phyloP scores from a whole-genome alignment of 2,888 invertebrate genomes.

The Drosophila fungiperda region DNA sequence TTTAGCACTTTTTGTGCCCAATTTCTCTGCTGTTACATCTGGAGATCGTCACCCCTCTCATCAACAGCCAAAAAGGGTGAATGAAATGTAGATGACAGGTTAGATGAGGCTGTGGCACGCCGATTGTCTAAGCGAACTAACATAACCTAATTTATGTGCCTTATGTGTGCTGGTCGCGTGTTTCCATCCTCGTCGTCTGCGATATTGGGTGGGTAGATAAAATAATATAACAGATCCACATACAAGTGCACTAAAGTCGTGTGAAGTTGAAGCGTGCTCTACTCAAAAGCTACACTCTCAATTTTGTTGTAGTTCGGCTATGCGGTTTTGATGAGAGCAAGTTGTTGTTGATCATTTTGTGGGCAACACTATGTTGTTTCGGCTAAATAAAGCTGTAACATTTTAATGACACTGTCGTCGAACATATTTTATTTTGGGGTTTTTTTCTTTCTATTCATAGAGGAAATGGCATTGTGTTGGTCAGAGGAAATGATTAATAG shows the following conservation, averaged over 20 bases:
- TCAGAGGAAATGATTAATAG: slow-evolving; percentile 70
- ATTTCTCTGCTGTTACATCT: slow-evolving; percentile 51
- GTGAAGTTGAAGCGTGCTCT: slow-evolving; percentile 57
- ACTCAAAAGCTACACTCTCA: slow-evolving; percentile 25
- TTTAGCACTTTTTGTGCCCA: slow-evolving; percentile 60
- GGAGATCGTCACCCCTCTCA: not conserved
- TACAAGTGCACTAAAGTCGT: slow-evolving; percentile 56
- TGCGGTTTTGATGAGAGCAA: slow-evolving; percentile 24
- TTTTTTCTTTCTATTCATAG: slow-evolving; percentile 8
- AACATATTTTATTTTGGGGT: slow-evolving; percentile 8
- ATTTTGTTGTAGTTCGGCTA: slow-evolving; percentile 1
- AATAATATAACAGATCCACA: slow-evolving; percentile 35
- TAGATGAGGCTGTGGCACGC: slow-evolving; percentile 26
- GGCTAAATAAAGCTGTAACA: slow-evolving; percentile 63
- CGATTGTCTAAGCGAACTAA: slow-evolving; percentile 61
- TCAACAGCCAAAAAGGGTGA: slow-evolving; percentile 35
- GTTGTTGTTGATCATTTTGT: slow-evolving; percentile 30
- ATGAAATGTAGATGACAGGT: slow-evolving; percentile 56
- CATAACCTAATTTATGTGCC: slow-evolving; percentile 67
- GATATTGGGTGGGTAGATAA: slow-evolving; percentile 71
- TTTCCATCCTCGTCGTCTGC: slow-evolving; percentile 53
- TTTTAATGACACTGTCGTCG: slow-evolving; percentile 49
- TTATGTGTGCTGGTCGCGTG: slow-evolving; percentile 64
- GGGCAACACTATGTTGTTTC: slow-evolving; percentile 40
- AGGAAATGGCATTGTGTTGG: slow-evolving; percentile 55